Conservation (phyloP, 2,888 invertebrate species). For the Tineola bisselliella region DNA sequence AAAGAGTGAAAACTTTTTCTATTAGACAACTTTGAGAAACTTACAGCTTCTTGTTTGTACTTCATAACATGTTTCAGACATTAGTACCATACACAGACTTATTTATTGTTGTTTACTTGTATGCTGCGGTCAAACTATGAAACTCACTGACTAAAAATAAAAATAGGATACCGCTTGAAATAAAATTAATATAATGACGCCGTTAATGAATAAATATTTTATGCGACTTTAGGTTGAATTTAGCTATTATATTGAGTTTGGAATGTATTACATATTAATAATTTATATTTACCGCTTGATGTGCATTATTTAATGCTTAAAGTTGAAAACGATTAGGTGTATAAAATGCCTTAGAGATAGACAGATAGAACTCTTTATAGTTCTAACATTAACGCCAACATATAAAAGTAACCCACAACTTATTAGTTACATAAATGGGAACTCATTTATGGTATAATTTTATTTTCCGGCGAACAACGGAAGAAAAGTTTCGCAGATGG, state of each 20-base stretch:
- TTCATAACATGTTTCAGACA: slow-evolving; percentile 7
- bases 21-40: not conserved
- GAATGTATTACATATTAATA: too few relatives aligned
- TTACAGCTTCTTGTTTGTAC: not conserved
- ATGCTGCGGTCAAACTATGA: not conserved
- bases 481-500: slow-evolving; percentile 14
- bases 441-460: slow-evolving; percentile 25
- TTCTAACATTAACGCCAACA: not conserved
- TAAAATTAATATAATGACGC: too few relatives aligned
- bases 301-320: too few relatives aligned
- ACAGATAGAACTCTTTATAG: too few relatives aligned
- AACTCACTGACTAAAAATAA: not conserved
- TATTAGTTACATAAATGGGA: slow-evolving; percentile 29
- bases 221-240: too few relatives aligned
- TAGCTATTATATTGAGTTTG: too few relatives aligned
- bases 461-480: slow-evolving; percentile 16
- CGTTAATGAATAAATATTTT: too few relatives aligned
- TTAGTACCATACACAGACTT: not conserved
- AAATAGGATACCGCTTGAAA: too few relatives aligned
- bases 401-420: slow-evolving; percentile 24
- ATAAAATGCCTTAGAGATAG: too few relatives aligned
- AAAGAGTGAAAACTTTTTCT: not conserved
- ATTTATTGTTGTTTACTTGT: not conserved
- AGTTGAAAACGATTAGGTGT: too few relatives aligned
- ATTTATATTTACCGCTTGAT: too few relatives aligned